Evolutionary conservation across 2,888 invertebrate genomes (phyloP).

Genomic region (Macrophya annulata): DNA sequence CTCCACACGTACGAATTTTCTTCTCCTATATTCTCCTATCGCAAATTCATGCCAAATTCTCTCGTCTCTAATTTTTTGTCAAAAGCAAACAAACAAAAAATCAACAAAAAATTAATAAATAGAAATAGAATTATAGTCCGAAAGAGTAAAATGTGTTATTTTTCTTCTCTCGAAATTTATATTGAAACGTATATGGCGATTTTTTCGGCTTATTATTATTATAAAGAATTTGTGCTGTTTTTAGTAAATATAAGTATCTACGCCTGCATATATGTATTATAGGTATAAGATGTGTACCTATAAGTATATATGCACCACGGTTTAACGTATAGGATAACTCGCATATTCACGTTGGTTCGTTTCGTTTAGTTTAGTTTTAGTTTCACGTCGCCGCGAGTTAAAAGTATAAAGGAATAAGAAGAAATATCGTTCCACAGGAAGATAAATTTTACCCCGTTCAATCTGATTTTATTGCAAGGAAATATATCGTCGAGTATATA

Average conservation of each 20-base stretch:
- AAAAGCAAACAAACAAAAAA: no score
- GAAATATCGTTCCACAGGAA: conserved; percentile 69
- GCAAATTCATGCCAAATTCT: background rate
- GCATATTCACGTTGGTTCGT: background rate
- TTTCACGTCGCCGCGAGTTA: background rate
- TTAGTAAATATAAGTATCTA: background rate
- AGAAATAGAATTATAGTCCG: no score
- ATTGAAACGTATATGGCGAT: no score
- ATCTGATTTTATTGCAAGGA: conserved; percentile 76
- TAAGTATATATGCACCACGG: background rate
- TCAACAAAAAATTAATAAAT: no score
- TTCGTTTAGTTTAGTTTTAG: background rate
- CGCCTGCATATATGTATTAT: no score
- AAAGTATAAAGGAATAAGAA: conserved; percentile 21
- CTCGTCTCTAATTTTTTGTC: no score
- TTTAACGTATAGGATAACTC: background rate
- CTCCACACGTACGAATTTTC: background rate
- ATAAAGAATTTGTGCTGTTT: background rate
- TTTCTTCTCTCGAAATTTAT: no score
- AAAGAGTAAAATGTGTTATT: no score
- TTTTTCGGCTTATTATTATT: background rate
- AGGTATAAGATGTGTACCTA: background rate
- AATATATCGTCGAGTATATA: conserved; percentile 36
- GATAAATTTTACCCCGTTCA: conserved; percentile 77
- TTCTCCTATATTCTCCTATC: background rate